Evolutionary conservation across 2,113 vertebrate genomes (phyloP).

Genomic region (Passer montanus): DNA sequence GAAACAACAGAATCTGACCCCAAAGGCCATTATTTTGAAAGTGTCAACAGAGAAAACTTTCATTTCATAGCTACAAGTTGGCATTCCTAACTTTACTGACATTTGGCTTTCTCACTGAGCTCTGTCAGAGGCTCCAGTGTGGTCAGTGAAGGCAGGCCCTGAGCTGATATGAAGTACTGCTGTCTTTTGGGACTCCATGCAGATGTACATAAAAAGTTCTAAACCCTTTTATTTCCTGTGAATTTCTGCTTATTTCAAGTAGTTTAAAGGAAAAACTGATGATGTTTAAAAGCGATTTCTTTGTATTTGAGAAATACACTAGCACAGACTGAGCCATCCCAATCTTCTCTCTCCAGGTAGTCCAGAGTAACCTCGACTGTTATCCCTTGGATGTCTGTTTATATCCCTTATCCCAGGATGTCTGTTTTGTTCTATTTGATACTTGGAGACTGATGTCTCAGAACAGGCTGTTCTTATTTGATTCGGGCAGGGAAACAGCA

Average conservation of each 20-base stretch:
- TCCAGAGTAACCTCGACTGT: rapidly evolving
- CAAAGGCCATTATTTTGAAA: background rate
- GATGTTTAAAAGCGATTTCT: background rate
- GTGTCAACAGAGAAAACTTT: background rate
- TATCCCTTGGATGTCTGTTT: background rate
- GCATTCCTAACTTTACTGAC: background rate
- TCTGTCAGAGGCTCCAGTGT: background rate
- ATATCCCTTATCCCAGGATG: background rate
- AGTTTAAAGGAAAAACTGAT: background rate
- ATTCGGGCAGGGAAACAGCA: background rate
- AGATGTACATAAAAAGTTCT: background rate
- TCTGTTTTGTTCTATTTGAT: background rate
- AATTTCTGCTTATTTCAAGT: background rate
- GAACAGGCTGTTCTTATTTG: background rate
- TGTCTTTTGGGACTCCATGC: background rate
- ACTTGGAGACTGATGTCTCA: background rate
- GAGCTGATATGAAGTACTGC: background rate
- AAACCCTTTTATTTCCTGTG: background rate
- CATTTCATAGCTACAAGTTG: background rate
- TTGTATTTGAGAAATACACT: background rate
- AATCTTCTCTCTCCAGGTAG: background rate
- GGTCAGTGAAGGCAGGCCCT: background rate
- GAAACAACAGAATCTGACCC: background rate
- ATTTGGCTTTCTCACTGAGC: background rate
- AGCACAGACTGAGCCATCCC: background rate